Conservation (phyloP, 2,113 vertebrate genomes). For the Notarius quadriscutis region DNA sequence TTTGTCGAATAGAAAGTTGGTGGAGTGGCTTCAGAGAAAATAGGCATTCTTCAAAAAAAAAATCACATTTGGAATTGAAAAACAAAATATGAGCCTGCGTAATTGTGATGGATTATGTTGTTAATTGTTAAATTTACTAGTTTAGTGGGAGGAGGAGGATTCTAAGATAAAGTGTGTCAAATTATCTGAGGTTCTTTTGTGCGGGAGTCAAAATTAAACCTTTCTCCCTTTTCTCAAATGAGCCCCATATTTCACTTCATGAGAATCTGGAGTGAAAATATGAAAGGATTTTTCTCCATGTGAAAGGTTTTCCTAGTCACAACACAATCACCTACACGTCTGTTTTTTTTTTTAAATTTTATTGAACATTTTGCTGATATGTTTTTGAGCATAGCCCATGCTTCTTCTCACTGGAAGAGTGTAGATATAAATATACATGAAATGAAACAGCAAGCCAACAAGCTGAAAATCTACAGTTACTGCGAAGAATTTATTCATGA, state of each 20-base stretch:
- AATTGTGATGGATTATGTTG: not conserved
- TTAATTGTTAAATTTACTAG: not conserved
- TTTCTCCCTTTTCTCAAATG: not conserved
- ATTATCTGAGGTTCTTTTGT: not conserved
- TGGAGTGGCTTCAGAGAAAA: not conserved
- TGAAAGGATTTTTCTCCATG: not conserved
- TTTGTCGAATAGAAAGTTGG: not conserved
- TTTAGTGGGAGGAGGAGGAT: not conserved
- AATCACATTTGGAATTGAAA: not conserved
- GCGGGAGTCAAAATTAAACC: not conserved
- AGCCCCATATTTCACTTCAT: not conserved
- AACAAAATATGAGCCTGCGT: not conserved
- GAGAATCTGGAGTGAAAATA: not conserved
- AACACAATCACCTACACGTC: not conserved
- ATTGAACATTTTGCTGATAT: not conserved
- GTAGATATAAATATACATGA: conserved; percentile 15
- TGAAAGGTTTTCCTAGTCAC: not conserved
- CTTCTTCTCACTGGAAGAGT: not conserved
- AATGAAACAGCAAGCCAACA: not conserved
- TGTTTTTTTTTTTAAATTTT: not conserved
- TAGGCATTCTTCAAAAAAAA: not conserved
- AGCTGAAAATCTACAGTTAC: not conserved
- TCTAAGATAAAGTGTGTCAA: not conserved
- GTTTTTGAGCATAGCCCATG: not conserved
- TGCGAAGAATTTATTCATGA: not conserved